A percentile compares a stretch with the other conserved stretches of the same genome.
Evolutionary conservation across 2,113 vertebrate genomes (phyloP).

Genomic region (Rhinoderma darwinii): DNA sequence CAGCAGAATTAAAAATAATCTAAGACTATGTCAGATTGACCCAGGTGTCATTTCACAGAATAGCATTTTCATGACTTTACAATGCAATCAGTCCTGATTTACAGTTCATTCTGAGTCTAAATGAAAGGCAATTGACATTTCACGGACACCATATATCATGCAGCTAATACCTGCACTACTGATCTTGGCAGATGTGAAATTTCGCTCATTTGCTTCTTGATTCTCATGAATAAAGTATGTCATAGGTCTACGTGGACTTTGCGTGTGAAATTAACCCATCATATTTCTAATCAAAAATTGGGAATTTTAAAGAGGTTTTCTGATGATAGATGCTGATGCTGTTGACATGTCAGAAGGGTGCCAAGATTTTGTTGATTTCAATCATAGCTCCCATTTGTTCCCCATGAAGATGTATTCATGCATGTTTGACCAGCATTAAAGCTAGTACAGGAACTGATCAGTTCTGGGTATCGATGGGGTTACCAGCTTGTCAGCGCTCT

Average conservation of each 20-base stretch:
- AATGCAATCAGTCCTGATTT: not conserved
- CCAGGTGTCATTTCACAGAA: not conserved
- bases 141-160: not conserved
- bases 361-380: too few relatives aligned
- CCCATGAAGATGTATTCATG: too few relatives aligned
- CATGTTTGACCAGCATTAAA: too few relatives aligned
- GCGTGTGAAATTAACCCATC: not conserved
- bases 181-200: not conserved
- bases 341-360: too few relatives aligned
- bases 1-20: not conserved
- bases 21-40: not conserved
- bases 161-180: not conserved
- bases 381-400: too few relatives aligned
- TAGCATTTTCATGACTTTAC: not conserved
- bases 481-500: too few relatives aligned
- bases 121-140: not conserved
- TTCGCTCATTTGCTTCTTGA: not conserved
- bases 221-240: not conserved
- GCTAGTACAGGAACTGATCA: too few relatives aligned
- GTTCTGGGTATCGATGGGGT: too few relatives aligned
- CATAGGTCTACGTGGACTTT: not conserved
- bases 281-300: not conserved
- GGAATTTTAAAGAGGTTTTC: not conserved
- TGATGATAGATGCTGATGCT: not conserved
- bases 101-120: not conserved